Conservation (phyloP, 2,888 invertebrate species). For the Drosophila putrida region DNA sequence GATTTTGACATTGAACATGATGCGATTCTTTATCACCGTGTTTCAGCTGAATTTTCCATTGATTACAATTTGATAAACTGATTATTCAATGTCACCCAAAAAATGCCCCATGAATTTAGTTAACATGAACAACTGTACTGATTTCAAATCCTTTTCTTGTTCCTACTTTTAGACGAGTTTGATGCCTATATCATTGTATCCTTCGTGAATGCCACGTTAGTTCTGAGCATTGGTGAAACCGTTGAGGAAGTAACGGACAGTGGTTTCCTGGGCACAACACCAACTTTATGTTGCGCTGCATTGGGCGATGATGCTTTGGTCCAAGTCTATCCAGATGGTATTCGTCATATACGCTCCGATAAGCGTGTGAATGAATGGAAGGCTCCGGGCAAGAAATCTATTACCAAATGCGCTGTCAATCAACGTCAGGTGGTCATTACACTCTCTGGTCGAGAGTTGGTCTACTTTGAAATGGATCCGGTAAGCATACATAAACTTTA, state of each 20-base stretch:
- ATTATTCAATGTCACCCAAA: conserved; percentile 73
- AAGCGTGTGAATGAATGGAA: conserved; percentile 99
- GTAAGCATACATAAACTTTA: conserved; percentile 87
- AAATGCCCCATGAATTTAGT: conserved; percentile 1
- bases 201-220: conserved; percentile 98
- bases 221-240: conserved; percentile 99
- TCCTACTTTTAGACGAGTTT: conserved; percentile 81
- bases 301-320: conserved; percentile 99
- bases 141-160: conserved; percentile 27
- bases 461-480: conserved; percentile 99
- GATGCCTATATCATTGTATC: conserved; percentile 99
- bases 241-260: conserved; percentile 99
- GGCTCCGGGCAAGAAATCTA: conserved; percentile 98
- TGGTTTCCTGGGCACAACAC: conserved; percentile 99
- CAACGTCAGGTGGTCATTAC: conserved; percentile 99
- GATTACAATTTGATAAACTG: conserved; percentile 86
- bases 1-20: conserved; percentile 80
- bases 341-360: conserved; percentile 98
- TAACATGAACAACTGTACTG: conserved; percentile 17
- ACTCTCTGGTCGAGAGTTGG: conserved; percentile 97
- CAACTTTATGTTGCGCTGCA: conserved; percentile 98
- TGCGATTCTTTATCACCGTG: conserved; percentile 86
- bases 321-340: conserved; percentile 99
- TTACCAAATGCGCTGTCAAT: conserved; percentile 99
- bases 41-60: conserved; percentile 88